Conservation (phyloP, 2,113 vertebrate species). For the Ploceus nigricollis region DNA sequence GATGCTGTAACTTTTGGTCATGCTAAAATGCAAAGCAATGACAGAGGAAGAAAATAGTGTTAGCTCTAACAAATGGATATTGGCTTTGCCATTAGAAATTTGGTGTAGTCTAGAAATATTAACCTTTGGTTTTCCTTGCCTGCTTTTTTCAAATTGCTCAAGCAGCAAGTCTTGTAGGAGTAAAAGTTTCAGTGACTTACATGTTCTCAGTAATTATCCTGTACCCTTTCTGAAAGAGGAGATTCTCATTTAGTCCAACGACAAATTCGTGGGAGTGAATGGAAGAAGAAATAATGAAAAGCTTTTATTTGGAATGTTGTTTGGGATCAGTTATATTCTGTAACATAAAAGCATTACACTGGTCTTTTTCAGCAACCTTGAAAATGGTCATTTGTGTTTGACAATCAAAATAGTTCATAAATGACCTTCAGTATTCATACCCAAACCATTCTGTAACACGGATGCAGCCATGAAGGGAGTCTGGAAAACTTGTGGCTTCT, state of each 20-base stretch:
- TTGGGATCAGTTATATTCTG: not conserved
- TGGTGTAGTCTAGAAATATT: not conserved
- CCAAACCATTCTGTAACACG: not conserved
- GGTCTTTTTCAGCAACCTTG: not conserved
- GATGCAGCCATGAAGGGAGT: not conserved
- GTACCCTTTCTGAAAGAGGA: not conserved
- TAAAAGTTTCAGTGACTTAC: not conserved
- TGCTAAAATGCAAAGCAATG: not conserved
- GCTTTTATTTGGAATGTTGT: slow-evolving; percentile 5
- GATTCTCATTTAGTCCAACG: not conserved
- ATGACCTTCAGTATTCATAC: not conserved
- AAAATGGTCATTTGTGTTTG: slow-evolving; percentile 16
- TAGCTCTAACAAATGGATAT: not conserved
- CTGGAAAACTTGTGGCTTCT: not conserved
- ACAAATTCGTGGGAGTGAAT: not conserved
- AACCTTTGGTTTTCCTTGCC: not conserved
- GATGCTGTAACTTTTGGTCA: not conserved
- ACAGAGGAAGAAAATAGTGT: not conserved
- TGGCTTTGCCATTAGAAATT: not conserved
- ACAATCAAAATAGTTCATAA: not conserved
- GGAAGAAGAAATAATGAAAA: not conserved
- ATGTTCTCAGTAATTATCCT: not conserved
- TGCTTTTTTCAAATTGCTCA: not conserved
- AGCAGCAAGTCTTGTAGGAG: not conserved
- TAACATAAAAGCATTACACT: not conserved